These are phyloP conservation scores for Ceryle rudis DNA, from an alignment of 2,797 vertebrate genomes.

Conservation along the genomic window DNA sequence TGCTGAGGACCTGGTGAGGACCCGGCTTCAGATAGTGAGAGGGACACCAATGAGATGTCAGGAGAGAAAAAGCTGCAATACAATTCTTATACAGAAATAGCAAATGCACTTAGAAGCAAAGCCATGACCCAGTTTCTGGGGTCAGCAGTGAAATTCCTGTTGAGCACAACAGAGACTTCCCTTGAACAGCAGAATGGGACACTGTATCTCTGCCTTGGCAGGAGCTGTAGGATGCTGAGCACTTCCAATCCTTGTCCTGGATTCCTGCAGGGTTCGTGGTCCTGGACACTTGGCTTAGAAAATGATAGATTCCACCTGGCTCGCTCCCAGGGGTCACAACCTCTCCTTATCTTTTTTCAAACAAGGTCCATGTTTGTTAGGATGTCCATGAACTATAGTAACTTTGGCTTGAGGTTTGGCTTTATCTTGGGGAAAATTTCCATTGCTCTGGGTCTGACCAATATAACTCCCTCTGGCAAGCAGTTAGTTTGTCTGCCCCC, in stretches of 20 bases:
- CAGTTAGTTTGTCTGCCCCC: not conserved
- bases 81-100: not conserved
- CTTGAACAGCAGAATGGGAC: not conserved
- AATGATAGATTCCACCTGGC: constrained; percentile 10
- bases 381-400: not conserved
- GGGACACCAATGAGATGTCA: not conserved
- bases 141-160: constrained; percentile 28
- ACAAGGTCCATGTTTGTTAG: constrained; percentile 13
- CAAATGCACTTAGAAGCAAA: not conserved
- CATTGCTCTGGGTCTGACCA: not conserved
- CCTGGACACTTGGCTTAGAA: not conserved
- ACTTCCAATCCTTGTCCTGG: constrained; percentile 1
- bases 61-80: not conserved
- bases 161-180: not conserved
- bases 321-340: not conserved
- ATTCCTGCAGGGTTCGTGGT: not conserved
- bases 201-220: constrained; percentile 28
- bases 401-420: constrained; percentile 45
- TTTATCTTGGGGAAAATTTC: constrained; percentile 56
- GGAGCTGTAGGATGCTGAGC: not conserved
- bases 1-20: not conserved
- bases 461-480: not conserved
- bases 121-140: not conserved
- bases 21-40: not conserved
- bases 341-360: not conserved